Evolutionary conservation across 2,113 vertebrate species (phyloP).

Genomic region (Paraplagusia blochii): DNA sequence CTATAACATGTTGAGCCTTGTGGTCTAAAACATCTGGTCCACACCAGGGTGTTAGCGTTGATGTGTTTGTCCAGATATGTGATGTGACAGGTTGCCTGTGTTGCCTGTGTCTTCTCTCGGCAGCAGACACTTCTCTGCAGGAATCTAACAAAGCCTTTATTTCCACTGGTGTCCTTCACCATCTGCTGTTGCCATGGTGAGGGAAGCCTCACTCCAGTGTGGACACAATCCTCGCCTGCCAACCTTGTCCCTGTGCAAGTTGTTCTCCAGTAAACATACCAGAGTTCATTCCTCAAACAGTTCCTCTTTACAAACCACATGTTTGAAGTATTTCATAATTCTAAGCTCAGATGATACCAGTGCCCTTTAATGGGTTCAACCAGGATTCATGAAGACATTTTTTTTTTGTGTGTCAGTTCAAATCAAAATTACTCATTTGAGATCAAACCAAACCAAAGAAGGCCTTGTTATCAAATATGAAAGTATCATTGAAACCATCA

Average conservation of each 20-base stretch:
- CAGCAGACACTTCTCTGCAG: conserved; percentile 16
- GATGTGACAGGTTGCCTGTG: conserved; percentile 29
- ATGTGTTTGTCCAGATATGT: conserved; percentile 29
- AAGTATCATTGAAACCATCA: too few species aligned
- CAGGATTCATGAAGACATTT: too few species aligned
- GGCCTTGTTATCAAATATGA: too few species aligned
- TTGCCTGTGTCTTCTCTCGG: conserved; percentile 18
- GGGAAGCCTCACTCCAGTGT: conserved; percentile 23
- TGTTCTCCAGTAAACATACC: conserved; percentile 7
- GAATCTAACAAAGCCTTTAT: conserved; percentile 23
- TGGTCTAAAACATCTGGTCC: too few species aligned
- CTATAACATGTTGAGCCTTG: too few species aligned
- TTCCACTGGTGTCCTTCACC: conserved; percentile 16
- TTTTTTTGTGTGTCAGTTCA: too few species aligned
- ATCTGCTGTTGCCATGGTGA: conserved; percentile 52
- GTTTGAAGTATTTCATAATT: neutral
- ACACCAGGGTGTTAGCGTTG: conserved; percentile 12
- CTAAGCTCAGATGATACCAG: too few species aligned
- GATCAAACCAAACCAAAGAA: too few species aligned
- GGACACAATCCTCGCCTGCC: conserved; percentile 8
- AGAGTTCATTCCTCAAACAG: conserved; percentile 23
- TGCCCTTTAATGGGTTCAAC: too few species aligned
- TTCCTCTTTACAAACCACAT: conserved; percentile 22
- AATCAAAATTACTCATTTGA: too few species aligned
- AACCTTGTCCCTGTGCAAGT: conserved; percentile 31